phyloP scores from a whole-genome alignment of 2,113 vertebrate species.

The Menidia beryllina region DNA sequence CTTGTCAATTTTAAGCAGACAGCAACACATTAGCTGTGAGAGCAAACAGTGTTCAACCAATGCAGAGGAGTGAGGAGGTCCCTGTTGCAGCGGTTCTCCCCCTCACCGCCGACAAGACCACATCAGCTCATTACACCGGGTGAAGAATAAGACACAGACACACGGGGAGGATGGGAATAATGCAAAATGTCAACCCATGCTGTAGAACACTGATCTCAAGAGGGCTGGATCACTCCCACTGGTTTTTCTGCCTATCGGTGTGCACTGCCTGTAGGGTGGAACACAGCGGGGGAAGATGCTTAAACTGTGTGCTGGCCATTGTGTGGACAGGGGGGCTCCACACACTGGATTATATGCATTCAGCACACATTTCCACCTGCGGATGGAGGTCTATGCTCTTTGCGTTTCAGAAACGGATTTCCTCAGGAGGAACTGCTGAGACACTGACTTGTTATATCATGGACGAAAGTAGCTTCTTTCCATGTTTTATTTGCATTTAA shows the following conservation, averaged over 20 bases:
- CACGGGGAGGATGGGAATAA: conserved; percentile 54
- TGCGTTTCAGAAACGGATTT: conserved; percentile 60
- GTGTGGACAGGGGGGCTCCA: conserved; percentile 69
- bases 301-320: conserved; percentile 63
- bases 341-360: conserved; percentile 67
- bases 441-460: conserved; percentile 67
- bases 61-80: conserved; percentile 65
- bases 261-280: conserved; percentile 60
- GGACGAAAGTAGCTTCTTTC: conserved; percentile 65
- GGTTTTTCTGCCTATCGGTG: conserved; percentile 66
- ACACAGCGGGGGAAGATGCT: conserved; percentile 71
- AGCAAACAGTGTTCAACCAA: conserved; percentile 33
- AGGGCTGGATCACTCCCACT: conserved; percentile 80
- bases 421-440: conserved; percentile 48
- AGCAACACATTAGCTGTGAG: conserved; percentile 40
- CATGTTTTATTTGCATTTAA: conserved; percentile 34
- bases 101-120: conserved; percentile 43
- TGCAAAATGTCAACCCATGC: conserved; percentile 69
- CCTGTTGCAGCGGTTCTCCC: conserved; percentile 44
- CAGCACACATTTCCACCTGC: conserved; percentile 59
- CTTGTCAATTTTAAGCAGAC: conserved; percentile 30
- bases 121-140: conserved; percentile 53
- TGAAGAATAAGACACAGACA: conserved; percentile 51
- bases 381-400: conserved; percentile 47
- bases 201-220: conserved; percentile 62